These are phyloP conservation scores for Tenthredo distinguenda DNA, from an alignment of 2,888 invertebrate species.

Conservation along the genomic window DNA sequence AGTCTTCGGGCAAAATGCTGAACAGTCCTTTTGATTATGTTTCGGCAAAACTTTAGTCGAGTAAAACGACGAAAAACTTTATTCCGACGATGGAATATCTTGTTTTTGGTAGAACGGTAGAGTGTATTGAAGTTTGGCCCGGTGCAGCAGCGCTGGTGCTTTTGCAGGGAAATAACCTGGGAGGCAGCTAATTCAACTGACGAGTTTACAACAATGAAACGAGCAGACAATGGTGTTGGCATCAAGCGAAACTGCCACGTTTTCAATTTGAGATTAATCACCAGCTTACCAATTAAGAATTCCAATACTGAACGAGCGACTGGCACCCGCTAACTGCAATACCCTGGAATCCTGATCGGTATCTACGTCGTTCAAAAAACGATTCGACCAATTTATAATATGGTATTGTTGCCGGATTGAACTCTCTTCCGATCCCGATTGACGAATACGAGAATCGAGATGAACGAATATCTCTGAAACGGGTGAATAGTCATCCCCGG, in stretches of 20 bases:
- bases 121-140: neutral
- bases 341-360: neutral
- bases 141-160: neutral
- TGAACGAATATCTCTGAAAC: neutral
- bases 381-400: neutral
- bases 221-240: constrained; percentile 8
- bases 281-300: constrained; percentile 67
- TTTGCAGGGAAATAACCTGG: neutral
- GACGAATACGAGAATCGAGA: neutral
- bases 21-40: neutral
- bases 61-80: neutral
- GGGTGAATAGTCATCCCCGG: neutral
- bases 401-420: neutral
- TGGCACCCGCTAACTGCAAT: neutral
- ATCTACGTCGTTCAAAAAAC: neutral
- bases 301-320: constrained; percentile 49
- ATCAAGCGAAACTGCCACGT: neutral
- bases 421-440: neutral
- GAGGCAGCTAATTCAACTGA: neutral
- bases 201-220: neutral
- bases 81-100: neutral
- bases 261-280: constrained; percentile 65
- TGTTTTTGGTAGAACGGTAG: neutral
- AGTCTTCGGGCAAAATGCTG: neutral
- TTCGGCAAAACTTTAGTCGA: neutral